These are phyloP conservation scores for Poeciliopsis presidionis DNA, from an alignment of 2,797 vertebrate species.

Conservation along the genomic window DNA sequence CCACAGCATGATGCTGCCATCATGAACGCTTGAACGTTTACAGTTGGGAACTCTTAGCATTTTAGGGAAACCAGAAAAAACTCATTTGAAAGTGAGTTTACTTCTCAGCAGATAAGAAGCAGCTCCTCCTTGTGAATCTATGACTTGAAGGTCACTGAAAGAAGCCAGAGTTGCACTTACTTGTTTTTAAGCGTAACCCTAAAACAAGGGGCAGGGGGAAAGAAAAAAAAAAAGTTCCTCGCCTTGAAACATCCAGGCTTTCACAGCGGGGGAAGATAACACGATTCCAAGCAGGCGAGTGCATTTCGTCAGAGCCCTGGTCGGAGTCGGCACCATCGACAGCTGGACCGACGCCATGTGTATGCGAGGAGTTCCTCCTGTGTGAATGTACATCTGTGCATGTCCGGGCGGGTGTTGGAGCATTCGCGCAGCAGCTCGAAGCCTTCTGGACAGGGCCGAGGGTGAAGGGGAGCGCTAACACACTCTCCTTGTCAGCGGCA, in stretches of 20 bases:
- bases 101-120: background rate
- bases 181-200: background rate
- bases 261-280: conserved; percentile 4
- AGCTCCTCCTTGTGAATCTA: background rate
- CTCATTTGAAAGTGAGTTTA: background rate
- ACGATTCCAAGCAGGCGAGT: conserved; percentile 29
- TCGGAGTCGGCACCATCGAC: conserved; percentile 51
- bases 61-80: background rate
- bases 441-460: conserved; percentile 98
- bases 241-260: conserved; percentile 6
- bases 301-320: conserved; percentile 38
- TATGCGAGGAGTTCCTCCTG: conserved; percentile 38
- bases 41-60: background rate
- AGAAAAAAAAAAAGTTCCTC: background rate
- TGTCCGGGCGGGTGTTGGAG: conserved; percentile 22
- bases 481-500: conserved; percentile 98
- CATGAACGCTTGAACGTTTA: background rate
- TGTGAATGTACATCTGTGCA: conserved; percentile 37
- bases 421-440: conserved; percentile 65
- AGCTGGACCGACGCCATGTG: conserved; percentile 61
- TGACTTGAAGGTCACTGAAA: background rate
- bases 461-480: conserved; percentile 98
- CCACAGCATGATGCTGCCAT: background rate
- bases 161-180: background rate
- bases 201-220: no score